Conservation (phyloP, 1,140 invertebrate species). For the Diabrotica undecimpunctata region DNA sequence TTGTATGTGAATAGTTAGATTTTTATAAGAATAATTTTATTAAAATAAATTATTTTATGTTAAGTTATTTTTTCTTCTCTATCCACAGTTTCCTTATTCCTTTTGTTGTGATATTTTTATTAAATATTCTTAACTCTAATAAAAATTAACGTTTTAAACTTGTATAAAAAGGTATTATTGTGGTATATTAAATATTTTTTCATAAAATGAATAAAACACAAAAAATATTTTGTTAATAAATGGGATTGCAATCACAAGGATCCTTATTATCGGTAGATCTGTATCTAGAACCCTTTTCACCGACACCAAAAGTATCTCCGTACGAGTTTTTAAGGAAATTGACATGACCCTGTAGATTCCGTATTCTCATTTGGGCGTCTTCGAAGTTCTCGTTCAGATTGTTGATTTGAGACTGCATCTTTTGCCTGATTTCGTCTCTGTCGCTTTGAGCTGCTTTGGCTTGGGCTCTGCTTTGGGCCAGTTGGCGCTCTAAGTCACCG, state of each 20-base stretch:
- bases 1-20: background rate
- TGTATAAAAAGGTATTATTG: background rate
- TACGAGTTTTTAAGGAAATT: conserved; percentile 31
- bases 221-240: conserved; percentile 6
- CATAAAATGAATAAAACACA: background rate
- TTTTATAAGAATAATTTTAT: background rate
- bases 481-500: conserved; percentile 60
- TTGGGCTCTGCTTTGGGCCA: conserved; percentile 59
- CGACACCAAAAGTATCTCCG: conserved; percentile 6
- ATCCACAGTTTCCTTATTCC: too few relatives aligned
- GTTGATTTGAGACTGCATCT: conserved; percentile 65
- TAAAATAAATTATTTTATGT: conserved; percentile 3
- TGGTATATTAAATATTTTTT: background rate
- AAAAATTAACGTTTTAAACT: too few relatives aligned
- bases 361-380: conserved; percentile 62
- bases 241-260: conserved; percentile 11
- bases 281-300: background rate
- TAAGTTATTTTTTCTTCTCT: background rate
- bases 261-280: background rate
- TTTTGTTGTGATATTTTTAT: too few relatives aligned
- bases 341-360: conserved; percentile 52
- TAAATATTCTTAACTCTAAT: too few relatives aligned
- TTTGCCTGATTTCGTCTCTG: conserved; percentile 62
- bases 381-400: conserved; percentile 64
- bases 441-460: conserved; percentile 62